A percentile compares a stretch with the other conserved stretches of the same genome.
These are phyloP conservation scores for Cheilosia soror DNA, from an alignment of 2,888 invertebrate genomes.

Conservation along the genomic window DNA sequence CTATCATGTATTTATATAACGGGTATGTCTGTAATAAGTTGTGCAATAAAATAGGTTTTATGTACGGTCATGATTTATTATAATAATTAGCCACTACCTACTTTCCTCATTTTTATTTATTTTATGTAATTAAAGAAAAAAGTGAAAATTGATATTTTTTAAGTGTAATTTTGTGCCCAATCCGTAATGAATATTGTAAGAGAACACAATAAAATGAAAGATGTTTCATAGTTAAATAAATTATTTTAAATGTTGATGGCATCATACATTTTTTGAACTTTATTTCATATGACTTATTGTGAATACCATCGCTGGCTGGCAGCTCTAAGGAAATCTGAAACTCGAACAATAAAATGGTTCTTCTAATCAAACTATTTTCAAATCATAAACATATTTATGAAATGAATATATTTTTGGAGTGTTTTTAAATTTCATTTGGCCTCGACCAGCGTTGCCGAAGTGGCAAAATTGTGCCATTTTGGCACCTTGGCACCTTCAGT, in stretches of 20 bases:
- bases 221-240: conserved; percentile 52
- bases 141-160: conserved; percentile 35
- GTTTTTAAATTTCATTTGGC: too few species aligned
- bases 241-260: conserved; percentile 51
- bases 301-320: not conserved
- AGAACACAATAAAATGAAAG: conserved; percentile 7
- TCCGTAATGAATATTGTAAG: conserved; percentile 13
- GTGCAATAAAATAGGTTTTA: conserved; percentile 39
- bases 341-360: too few species aligned
- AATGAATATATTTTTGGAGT: too few species aligned
- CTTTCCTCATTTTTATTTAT: conserved; percentile 18
- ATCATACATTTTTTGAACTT: conserved; percentile 6
- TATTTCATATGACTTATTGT: not conserved
- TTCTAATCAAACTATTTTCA: too few species aligned
- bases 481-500: too few species aligned
- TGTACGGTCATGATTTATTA: conserved; percentile 15
- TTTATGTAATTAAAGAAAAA: conserved; percentile 19
- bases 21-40: conserved; percentile 31
- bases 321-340: too few species aligned
- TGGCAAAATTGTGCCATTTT: too few species aligned
- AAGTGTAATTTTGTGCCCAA: conserved; percentile 33
- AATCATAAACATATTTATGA: too few species aligned
- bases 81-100: conserved; percentile 7
- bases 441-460: too few species aligned
- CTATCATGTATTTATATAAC: conserved; percentile 4